Evolutionary conservation across 2,797 vertebrate species (phyloP).

Genomic region (Rhinatrema bivittatum): DNA sequence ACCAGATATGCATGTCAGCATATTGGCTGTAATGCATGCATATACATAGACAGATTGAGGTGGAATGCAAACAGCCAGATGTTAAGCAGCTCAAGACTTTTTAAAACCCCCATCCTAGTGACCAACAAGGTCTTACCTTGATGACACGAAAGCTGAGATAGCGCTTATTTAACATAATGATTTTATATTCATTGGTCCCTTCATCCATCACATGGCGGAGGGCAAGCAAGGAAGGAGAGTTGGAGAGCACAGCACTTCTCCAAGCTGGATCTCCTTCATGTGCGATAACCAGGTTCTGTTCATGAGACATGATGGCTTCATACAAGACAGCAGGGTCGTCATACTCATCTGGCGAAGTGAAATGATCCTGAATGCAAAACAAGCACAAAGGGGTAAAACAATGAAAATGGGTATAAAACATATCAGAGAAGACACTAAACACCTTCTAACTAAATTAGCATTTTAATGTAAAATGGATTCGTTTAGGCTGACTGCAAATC

Average conservation of each 20-base stretch:
- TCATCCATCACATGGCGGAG: constrained; percentile 94
- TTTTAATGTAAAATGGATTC: too few species aligned
- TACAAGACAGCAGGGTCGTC: constrained; percentile 90
- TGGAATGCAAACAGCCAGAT: too few species aligned
- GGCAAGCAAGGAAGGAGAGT: constrained; percentile 85
- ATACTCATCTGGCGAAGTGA: constrained; percentile 95
- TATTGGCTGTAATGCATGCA: too few species aligned
- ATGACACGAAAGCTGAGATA: constrained; percentile 96
- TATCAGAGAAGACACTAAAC: too few species aligned
- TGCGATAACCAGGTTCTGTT: constrained; percentile 90
- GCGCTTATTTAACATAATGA: constrained; percentile 92
- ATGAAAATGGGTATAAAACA: too few species aligned
- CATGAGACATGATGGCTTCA: constrained; percentile 88
- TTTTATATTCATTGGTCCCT: constrained; percentile 96
- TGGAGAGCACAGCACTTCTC: constrained; percentile 93
- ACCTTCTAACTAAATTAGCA: too few species aligned
- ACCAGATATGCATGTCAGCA: too few species aligned
- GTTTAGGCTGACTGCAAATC: too few species aligned
- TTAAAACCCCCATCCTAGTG: too few species aligned
- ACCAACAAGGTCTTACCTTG: constrained; percentile 82
- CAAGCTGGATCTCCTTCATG: constrained; percentile 95
- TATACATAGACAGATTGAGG: too few species aligned
- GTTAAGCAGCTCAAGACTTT: too few species aligned
- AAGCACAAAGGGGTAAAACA: background rate
- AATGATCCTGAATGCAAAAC: constrained; percentile 78